Base-by-base conservation (phyloP, 2,888 invertebrate genomes). In the Cybosia mesomella region DNA sequence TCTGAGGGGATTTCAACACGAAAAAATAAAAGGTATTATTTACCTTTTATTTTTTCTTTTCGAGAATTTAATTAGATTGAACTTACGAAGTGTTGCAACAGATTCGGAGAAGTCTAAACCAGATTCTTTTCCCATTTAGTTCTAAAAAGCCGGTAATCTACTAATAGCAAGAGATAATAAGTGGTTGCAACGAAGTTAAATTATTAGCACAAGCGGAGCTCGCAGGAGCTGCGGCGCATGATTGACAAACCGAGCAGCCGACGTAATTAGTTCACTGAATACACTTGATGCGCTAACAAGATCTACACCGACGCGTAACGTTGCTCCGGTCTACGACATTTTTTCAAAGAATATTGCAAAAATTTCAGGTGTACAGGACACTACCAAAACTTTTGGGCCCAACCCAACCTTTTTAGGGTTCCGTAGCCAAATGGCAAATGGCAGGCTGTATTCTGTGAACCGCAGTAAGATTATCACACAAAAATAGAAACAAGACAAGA, bases 231-330 rank as follows among this genome's bases (percentile, higher is more conserved):
- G 66, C 79, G 67, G 83, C 85, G 89, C 89, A 89, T 91, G 89
- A 91, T 90, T 91, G 92, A 91, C 91, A 90, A 89, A 90, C 90
- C 85, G 88, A 89, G 89, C 89, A 89, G 84, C 83, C 84, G 86
- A 80, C 83, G 87, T 91, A 91, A 92, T 92, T 92, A 92, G 89
- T 89, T 92, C 89, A 82, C 87, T 85, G 90, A 87, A 88, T 91
- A 88, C 85, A 87, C 89, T 89, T 84, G 83, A 85, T 84, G 85
- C 83, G 73, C 68, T 28, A 62, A 66, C 36, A 2, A 22, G 66
- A 11, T 8, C 84, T 71, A 87, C 87, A 91, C 87, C 83, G 77
- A 34, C 34, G 22, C 18, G 73, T 71, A 71, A 71, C 58, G 15
- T 9, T 8, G 0, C 24, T 11, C 0, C 15, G 18, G 9, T 49